Conservation (phyloP, 2,797 vertebrate genomes). For the Podargus strigoides region DNA sequence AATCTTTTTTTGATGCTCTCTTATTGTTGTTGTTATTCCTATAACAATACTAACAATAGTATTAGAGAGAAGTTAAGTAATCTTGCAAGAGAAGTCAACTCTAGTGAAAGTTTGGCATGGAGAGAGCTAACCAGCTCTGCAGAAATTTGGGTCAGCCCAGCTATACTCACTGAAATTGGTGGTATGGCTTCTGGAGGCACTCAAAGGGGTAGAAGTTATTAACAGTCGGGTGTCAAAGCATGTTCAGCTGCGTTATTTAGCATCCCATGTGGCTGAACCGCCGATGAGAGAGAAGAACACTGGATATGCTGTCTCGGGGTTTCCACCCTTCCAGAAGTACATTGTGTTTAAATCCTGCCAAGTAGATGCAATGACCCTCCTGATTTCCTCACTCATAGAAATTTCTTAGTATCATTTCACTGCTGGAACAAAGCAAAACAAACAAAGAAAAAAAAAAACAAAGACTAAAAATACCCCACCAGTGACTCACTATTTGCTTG, state of each 20-base stretch:
- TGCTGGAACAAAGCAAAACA: neutral
- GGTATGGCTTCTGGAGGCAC: neutral
- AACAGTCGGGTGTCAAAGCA: neutral
- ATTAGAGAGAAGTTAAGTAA: neutral
- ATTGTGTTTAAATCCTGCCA: neutral
- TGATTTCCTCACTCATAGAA: neutral
- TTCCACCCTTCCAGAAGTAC: neutral
- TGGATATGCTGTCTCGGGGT: neutral
- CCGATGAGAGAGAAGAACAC: neutral
- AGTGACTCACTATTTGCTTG: neutral
- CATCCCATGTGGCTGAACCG: neutral
- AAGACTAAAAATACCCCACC: neutral
- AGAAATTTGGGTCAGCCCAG: neutral
- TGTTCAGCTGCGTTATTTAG: neutral
- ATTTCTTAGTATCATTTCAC: neutral
- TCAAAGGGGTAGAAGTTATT: neutral
- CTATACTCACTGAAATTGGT: neutral
- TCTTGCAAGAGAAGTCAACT: neutral
- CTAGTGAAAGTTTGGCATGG: neutral
- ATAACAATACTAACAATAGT: neutral
- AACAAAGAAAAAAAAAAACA: neutral
- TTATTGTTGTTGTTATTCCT: neutral
- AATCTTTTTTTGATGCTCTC: neutral
- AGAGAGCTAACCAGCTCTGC: neutral
- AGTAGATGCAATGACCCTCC: neutral